Conservation (phyloP, 2,888 invertebrate species). For the Conchocele bisecta region DNA sequence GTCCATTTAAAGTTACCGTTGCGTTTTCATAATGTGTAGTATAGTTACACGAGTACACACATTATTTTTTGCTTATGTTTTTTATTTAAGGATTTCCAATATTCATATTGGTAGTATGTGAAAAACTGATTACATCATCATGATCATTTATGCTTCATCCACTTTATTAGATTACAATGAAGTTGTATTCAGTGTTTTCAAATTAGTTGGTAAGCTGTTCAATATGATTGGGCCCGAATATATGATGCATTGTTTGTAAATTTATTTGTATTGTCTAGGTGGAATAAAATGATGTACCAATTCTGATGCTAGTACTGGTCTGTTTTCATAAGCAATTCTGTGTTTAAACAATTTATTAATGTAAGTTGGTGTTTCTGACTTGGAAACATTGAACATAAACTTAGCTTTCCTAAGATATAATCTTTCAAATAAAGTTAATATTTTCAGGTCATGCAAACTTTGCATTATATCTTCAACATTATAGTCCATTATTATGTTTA, state of each 20-base stretch:
- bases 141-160: too few relatives aligned
- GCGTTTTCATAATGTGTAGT: too few relatives aligned
- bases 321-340: background rate
- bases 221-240: background rate
- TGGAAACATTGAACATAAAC: slow-evolving; percentile 6
- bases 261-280: background rate
- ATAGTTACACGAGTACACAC: too few relatives aligned
- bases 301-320: background rate
- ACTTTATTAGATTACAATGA: too few relatives aligned
- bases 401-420: background rate
- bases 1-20: too few relatives aligned
- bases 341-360: background rate
- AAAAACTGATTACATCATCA: too few relatives aligned
- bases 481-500: background rate
- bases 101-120: too few relatives aligned
- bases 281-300: background rate
- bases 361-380: background rate
- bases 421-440: background rate
- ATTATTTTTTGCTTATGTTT: too few relatives aligned
- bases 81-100: too few relatives aligned
- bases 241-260: background rate
- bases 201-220: background rate
- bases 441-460: background rate
- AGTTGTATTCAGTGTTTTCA: background rate
- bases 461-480: background rate